phyloP scores from a whole-genome alignment of 37 sponge, comb jelly and placozoan species.

The Tethya wilhelma region DNA sequence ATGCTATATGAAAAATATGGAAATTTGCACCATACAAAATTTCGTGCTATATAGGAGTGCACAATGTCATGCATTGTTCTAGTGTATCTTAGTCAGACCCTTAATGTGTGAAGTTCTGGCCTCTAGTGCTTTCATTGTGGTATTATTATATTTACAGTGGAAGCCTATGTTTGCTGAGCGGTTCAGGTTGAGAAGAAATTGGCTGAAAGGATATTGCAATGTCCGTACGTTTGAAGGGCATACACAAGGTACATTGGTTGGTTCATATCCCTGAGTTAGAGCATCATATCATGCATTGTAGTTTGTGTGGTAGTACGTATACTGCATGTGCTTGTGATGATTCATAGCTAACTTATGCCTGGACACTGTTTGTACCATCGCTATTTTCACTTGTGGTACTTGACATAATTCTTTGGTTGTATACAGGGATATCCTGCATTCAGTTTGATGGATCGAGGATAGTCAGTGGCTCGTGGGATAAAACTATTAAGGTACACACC shows the following conservation, averaged over 20 bases:
- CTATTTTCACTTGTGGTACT: too few relatives aligned
- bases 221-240: constrained; percentile 98
- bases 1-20: neutral
- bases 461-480: constrained; percentile 96
- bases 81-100: neutral
- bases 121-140: neutral
- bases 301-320: too few relatives aligned
- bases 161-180: constrained; percentile 88
- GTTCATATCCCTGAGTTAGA: neutral
- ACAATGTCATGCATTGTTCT: neutral
- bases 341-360: too few relatives aligned
- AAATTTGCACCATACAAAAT: too few relatives aligned
- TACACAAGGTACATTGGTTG: constrained; percentile 77
- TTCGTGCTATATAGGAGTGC: neutral
- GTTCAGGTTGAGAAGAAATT: constrained; percentile 91
- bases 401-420: neutral
- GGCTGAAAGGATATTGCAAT: constrained; percentile 89
- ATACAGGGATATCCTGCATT: constrained; percentile 92
- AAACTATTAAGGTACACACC: constrained; percentile 84
- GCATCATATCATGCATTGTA: too few relatives aligned
- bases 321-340: too few relatives aligned
- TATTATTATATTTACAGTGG: constrained; percentile 68
- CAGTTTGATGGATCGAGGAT: constrained; percentile 96
- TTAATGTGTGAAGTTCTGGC: neutral
- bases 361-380: too few relatives aligned